These are phyloP conservation scores for Antechinus flavipes DNA, from an alignment of 2,113 vertebrate genomes.

Conservation along the genomic window DNA sequence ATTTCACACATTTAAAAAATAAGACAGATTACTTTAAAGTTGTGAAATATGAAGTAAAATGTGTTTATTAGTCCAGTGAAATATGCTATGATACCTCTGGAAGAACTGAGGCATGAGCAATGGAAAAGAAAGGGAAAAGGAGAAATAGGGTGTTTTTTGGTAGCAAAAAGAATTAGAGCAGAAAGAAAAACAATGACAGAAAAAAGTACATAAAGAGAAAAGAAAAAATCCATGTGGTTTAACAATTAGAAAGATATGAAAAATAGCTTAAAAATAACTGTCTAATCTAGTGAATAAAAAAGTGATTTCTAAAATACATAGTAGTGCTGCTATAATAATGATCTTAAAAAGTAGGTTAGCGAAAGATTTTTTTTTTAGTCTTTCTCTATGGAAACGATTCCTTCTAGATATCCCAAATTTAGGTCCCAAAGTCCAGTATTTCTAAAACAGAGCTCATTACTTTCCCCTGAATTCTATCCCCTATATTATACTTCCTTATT, in stretches of 20 bases:
- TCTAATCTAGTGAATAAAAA: not conserved
- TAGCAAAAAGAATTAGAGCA: not conserved
- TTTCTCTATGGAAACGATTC: not conserved
- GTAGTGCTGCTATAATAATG: not conserved
- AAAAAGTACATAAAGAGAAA: not conserved
- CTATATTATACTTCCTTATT: not conserved
- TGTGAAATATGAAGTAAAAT: not conserved
- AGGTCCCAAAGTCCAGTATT: not conserved
- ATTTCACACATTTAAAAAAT: not conserved
- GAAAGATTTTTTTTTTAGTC: not conserved
- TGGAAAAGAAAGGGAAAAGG: not conserved
- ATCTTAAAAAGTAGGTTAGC: not conserved
- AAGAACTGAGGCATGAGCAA: not conserved
- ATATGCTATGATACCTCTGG: not conserved
- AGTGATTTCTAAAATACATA: not conserved
- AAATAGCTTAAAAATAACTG: not conserved
- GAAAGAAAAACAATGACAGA: not conserved
- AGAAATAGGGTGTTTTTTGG: not conserved
- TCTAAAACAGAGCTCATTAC: not conserved
- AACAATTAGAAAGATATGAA: not conserved
- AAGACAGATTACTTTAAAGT: not conserved
- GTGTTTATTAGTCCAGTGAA: not conserved
- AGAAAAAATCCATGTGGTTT: not conserved
- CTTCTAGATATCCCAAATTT: not conserved
- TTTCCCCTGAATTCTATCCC: not conserved